Conservation (phyloP, 2,113 vertebrate genomes). For the Motacilla alba region DNA sequence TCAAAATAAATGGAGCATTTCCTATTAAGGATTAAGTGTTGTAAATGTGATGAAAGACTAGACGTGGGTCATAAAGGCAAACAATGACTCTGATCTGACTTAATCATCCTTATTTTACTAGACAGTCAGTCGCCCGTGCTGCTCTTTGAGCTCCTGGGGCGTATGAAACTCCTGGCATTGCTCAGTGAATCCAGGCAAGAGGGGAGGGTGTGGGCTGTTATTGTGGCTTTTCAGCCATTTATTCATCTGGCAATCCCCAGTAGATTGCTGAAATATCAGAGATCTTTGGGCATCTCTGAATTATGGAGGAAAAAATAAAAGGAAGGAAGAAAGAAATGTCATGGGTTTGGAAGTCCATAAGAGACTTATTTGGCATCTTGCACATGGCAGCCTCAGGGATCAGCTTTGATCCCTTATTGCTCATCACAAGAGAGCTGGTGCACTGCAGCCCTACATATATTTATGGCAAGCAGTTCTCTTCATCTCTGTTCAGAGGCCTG, state of each 20-base stretch:
- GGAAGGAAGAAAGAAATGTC: neutral
- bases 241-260: neutral
- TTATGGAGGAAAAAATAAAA: neutral
- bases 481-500: neutral
- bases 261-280: neutral
- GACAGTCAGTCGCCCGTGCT: neutral
- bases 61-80: slow-evolving; percentile 10
- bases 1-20: slow-evolving; percentile 31
- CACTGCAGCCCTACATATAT: neutral
- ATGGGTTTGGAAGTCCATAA: neutral
- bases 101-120: slow-evolving; percentile 20
- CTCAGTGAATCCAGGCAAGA: neutral
- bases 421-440: neutral
- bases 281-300: neutral
- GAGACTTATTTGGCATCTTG: neutral
- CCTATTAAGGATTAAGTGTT: slow-evolving; percentile 32
- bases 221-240: neutral
- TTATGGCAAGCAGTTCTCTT: neutral
- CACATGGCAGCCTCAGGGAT: neutral
- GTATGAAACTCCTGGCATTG: neutral
- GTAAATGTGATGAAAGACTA: slow-evolving; percentile 24
- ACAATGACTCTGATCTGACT: slow-evolving; percentile 1
- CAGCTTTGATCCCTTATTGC: neutral
- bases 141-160: neutral
- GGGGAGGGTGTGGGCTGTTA: neutral